These are phyloP conservation scores for Trichonephila clavata DNA, from an alignment of 1,140 invertebrate species.

Conservation along the genomic window DNA sequence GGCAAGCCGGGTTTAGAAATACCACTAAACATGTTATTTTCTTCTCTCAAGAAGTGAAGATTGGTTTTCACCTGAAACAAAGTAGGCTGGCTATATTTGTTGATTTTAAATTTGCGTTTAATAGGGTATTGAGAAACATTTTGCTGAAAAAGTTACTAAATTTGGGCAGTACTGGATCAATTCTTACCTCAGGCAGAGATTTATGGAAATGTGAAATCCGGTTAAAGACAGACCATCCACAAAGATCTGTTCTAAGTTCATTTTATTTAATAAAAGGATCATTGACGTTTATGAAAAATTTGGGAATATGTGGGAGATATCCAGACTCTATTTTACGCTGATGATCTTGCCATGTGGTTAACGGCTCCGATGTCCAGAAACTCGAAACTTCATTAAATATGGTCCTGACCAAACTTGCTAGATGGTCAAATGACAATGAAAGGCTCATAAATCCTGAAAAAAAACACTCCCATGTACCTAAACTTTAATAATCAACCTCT, in stretches of 20 bases:
- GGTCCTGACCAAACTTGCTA: not conserved
- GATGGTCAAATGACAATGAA: not conserved
- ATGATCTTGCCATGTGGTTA: not conserved
- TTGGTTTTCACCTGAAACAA: slow-evolving; percentile 28
- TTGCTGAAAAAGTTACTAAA: not conserved
- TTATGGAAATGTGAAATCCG: not conserved
- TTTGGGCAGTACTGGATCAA: not conserved
- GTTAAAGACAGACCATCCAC: not conserved
- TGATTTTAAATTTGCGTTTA: not conserved
- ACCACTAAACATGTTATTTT: not conserved
- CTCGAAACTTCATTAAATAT: not conserved
- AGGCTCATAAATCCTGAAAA: not conserved
- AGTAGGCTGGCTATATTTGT: not conserved
- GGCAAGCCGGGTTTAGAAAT: not conserved
- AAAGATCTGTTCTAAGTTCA: not conserved
- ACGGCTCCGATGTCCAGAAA: not conserved
- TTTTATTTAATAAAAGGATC: not conserved
- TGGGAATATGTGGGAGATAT: not conserved
- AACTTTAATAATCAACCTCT: not conserved
- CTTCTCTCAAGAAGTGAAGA: not conserved
- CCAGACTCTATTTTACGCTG: not conserved
- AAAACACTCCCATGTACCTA: not conserved
- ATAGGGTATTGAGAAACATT: not conserved
- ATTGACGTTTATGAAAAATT: not conserved
- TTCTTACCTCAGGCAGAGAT: not conserved